phyloP scores from a whole-genome alignment of 2,113 vertebrate genomes.

The Dicaeum eximium region DNA sequence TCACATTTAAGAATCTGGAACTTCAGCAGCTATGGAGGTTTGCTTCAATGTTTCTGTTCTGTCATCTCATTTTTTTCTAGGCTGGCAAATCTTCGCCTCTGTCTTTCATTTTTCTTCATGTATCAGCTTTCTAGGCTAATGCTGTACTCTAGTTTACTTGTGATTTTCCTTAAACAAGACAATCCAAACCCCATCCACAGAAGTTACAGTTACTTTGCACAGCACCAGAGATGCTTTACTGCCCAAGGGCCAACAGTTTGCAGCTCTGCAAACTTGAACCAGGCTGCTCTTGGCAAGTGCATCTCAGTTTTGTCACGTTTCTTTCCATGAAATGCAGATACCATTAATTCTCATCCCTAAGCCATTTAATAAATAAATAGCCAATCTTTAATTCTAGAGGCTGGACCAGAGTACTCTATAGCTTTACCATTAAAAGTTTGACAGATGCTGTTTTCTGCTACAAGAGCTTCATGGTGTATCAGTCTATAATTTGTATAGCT shows the following conservation, averaged over 20 bases:
- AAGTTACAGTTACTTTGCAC: neutral
- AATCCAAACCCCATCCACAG: neutral
- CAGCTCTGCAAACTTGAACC: neutral
- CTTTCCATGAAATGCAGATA: neutral
- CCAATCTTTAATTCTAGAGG: neutral
- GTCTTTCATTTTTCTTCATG: neutral
- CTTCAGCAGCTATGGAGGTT: neutral
- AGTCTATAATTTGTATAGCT: neutral
- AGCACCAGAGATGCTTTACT: neutral
- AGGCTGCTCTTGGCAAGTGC: neutral
- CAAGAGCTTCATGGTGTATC: neutral
- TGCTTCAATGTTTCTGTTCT: neutral
- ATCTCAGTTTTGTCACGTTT: neutral
- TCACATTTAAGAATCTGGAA: neutral
- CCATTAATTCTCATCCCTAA: neutral
- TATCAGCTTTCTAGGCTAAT: neutral
- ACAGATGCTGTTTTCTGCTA: neutral
- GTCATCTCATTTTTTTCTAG: neutral
- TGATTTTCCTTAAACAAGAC: neutral
- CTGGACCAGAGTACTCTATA: accelerated
- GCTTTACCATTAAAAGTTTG: neutral
- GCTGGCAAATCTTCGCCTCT: neutral
- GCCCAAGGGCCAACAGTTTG: neutral
- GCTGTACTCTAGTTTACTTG: accelerated
- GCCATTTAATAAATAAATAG: neutral